Base-by-base conservation (phyloP, 1,140 invertebrate genomes). In the Philotrypesis tridentata region DNA sequence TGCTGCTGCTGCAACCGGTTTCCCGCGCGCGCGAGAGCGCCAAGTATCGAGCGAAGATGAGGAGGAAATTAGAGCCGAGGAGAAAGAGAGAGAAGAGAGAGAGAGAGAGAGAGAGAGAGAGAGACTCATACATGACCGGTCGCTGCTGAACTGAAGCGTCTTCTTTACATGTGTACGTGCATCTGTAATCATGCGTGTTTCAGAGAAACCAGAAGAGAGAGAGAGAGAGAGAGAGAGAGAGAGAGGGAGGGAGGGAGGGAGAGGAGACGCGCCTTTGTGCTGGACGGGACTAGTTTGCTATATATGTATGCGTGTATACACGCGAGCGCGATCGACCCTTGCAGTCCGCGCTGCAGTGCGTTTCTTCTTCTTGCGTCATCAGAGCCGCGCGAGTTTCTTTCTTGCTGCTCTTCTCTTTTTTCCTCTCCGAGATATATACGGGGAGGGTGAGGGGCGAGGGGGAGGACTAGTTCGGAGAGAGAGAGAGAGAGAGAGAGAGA, bases 21-120 rank as follows among this genome's bases (percentile, higher is more conserved):
- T 23, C 23, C 12, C n/a, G 7, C 29, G n/a, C n/a, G n/a, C n/a
- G n/a, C 29, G 27, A 37, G 17, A 33, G 67, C 67, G 31, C 27
- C 67, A 33, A 70, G 67, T 70, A 70, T 31, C 31, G 29, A 70
- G 31, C 67, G 31, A 9, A 1, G 67, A 37, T 25, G 67, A 70
- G 27, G 31, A 70, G 67, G 31, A 70, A 70, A 70, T 70, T 70
- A 33, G 67, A 70, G 27, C 67, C 67, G 67, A 29, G 67, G 17
- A 17, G 5, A 3, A 37, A 37, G n/a, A n/a, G n/a, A n/a, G n/a
- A n/a, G n/a, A n/a, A n/a, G n/a, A n/a, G n/a, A 43, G 40, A 2
- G 40, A 43, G 33, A 5, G 33, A 37, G 33, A 37, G 33, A 37
- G 33, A n/a, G n/a, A n/a, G n/a, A 37, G 33, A 43, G 40, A 43